Evolutionary conservation across 2,113 vertebrate species (phyloP), one percentile per base, ranked within the genome.

Genomic region (Glareola pratincola): DNA sequence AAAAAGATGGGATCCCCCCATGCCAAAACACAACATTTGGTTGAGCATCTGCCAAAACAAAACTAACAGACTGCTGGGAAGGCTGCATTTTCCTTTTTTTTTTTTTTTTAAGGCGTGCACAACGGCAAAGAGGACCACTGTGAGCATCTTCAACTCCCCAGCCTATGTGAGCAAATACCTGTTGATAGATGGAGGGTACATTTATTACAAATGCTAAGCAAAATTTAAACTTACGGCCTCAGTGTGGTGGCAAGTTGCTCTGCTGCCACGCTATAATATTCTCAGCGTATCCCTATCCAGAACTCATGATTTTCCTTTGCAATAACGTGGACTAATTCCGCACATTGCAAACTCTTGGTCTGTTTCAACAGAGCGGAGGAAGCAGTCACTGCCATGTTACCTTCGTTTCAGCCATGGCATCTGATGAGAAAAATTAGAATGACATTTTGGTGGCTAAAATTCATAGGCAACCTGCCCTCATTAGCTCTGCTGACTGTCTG

Each of bases 41-140:
- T 59, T 80, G 73, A 95, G 89, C 91, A 96, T 71, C 94, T 97
- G 95, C 94, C 89, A 86, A 57, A 91, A 88, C 56, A 88, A 74
- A 96, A 23, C 86, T 92, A 96, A 69, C 68, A 94, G 93, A 67
- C 86, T 96, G 91, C 72, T 74, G 37, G 41, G 64, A 91, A 92
- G 69, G 60, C 64, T 90, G 41, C 50, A 2, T 85, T 88, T 88
- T 94, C 48, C 36, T 59, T n/a, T 1, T 39, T 45, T 39, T 29
- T 34, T 50, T 54, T 75, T 39, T 57, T 84, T 87, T 56, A 20
- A 60, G 45, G 48, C 6, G 3, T 5, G 23, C 69, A 69, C 37
- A 72, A 14, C 2, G 9, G 48, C 48, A 73, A n/a, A 56, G 24
- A 56, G 26, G n/a, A 84, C 66, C 54, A 57, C 59, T 69, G 63